Evolutionary conservation across 2,797 vertebrate genomes (phyloP), one percentile per base, ranked within the genome.

Genomic region (Thalassophryne amazonica): DNA sequence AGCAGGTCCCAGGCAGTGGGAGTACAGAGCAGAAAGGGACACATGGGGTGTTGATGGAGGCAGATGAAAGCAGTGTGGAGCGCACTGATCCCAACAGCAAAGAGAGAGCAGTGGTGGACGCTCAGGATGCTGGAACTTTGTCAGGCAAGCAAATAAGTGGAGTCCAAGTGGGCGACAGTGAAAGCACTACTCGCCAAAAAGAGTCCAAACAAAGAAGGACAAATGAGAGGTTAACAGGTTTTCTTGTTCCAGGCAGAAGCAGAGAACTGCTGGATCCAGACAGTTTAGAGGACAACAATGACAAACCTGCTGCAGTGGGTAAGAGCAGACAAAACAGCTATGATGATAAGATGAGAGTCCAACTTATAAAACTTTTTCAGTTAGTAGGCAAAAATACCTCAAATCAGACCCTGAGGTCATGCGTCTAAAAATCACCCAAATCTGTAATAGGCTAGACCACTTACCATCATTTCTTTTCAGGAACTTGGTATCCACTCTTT

Each of bases 201-300:
- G 46, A 43, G 21, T 55, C 42, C 19, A 7, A 30, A 32, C 34
- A 21, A 22, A 28, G 24, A 51, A 33, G 32, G 18, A 34, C 29
- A 30, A 5, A 32, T 22, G 43, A n/a, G n/a, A n/a, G 32, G 5
- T 56, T 40, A 16, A 53, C 52, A 21, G 47, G 22, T 2, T 18
- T 32, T 32, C 6, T 54, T 39, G 15, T 14, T 4, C 28, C 50
- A 3, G 50, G 33, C 13, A 24, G 12, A 25, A 69, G 43, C 41
- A 56, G 41, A 56, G 60, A 70, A 27, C 14, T 28, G 17, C 48
- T 27, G 45, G 76, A 85, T 15, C 5, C 3, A 48, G 70, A 78
- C 23, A 84, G 83, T 67, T 20, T 65, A 47, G 82, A 89, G 41
- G 48, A 54, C 10, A 63, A 51, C 16, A 49, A 48, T 14, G 40